These are phyloP conservation scores for Philopedon plagiatum DNA, from an alignment of 2,888 invertebrate genomes.

Conservation along the genomic window DNA sequence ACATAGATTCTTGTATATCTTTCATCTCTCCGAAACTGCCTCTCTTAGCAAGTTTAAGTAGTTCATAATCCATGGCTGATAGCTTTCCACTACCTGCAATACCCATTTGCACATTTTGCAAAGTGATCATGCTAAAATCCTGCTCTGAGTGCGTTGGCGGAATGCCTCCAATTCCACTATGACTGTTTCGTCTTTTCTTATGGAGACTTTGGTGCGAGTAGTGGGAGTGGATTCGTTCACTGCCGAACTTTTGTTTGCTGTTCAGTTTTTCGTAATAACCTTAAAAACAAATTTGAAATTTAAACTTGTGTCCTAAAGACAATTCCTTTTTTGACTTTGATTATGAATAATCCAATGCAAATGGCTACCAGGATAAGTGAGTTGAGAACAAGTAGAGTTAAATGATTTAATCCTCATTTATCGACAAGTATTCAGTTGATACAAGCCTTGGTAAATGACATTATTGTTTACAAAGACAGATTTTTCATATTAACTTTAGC, in stretches of 20 bases:
- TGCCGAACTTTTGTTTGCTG: constrained; percentile 55
- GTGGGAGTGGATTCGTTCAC: constrained; percentile 39
- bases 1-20: constrained; percentile 56
- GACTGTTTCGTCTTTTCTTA: constrained; percentile 47
- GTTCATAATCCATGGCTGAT: constrained; percentile 77
- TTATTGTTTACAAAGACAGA: too few relatives aligned
- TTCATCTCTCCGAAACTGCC: constrained; percentile 66
- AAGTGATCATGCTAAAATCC: constrained; percentile 34
- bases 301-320: too few relatives aligned
- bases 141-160: background rate
- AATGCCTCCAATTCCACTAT: constrained; percentile 26
- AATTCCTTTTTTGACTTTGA: too few relatives aligned
- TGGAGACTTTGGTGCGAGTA: background rate
- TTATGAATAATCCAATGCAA: too few relatives aligned
- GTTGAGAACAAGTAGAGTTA: too few relatives aligned
- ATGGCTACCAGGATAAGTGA: too few relatives aligned
- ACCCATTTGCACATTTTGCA: constrained; percentile 40
- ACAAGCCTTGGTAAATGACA: too few relatives aligned
- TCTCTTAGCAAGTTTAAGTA: constrained; percentile 72
- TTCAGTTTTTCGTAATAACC: constrained; percentile 69
- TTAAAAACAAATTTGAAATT: too few relatives aligned
- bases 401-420: too few relatives aligned
- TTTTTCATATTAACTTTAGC: too few relatives aligned
- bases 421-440: too few relatives aligned
- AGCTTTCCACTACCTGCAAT: constrained; percentile 43